Evolutionary conservation across 1,140 invertebrate species (phyloP).

Genomic region (Samia ricini): DNA sequence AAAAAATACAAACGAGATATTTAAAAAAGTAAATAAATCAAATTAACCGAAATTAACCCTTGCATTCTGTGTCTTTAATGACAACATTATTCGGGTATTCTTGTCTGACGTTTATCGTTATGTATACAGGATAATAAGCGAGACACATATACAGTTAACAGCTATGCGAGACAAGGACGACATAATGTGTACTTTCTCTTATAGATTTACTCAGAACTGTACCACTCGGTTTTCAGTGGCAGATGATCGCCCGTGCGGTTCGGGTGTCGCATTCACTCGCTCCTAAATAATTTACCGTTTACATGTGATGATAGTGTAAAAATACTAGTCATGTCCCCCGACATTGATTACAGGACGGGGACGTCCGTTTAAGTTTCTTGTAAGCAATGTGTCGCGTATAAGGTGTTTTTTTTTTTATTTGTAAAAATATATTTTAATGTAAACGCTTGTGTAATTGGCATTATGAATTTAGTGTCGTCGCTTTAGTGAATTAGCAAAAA

Average conservation of each 20-base stretch:
- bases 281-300: constrained; percentile 30
- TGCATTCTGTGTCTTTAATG: constrained; percentile 27
- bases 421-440: no score
- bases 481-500: constrained; percentile 2
- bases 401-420: no score
- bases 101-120: constrained; percentile 44
- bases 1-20: not conserved
- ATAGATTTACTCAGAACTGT: constrained; percentile 67
- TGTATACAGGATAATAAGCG: constrained; percentile 52
- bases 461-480: constrained; percentile 6
- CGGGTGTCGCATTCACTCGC: constrained; percentile 8
- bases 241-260: constrained; percentile 9
- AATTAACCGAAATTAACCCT: not conserved
- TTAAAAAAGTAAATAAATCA: not conserved
- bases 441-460: constrained; percentile 4
- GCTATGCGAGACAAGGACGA: constrained; percentile 33
- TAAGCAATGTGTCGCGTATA: constrained; percentile 16
- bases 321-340: constrained; percentile 14
- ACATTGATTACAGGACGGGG: constrained; percentile 17
- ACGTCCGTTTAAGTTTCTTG: constrained; percentile 3
- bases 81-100: constrained; percentile 50
- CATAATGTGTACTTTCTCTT: constrained; percentile 60
- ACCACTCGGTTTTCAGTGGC: constrained; percentile 50
- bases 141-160: constrained; percentile 23
- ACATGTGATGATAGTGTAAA: constrained; percentile 28